Evolutionary conservation across 2,113 vertebrate genomes (phyloP), one percentile per base, ranked within the genome.

Genomic region (Epinephelus cyanopodus): DNA sequence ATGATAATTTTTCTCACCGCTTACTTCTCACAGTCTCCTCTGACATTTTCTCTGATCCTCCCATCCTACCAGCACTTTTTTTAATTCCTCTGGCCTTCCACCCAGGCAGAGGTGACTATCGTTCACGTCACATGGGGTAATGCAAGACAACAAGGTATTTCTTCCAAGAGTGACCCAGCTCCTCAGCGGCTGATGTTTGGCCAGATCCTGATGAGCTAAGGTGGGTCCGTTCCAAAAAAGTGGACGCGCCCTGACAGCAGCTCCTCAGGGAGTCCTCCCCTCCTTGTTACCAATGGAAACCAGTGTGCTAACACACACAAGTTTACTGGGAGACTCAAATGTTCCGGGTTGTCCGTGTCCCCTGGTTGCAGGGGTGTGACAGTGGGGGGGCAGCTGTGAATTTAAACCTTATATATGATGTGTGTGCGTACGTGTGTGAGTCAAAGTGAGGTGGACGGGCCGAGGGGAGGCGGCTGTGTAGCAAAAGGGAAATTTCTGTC

Each of bases 211-310:
- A 93, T 82, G 73, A 84, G 79, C 60, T 74, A 57, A 72, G 77
- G 80, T 71, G 77, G 84, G 69, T 73, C 74, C 15, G 74, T 89
- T 69, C 68, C 87, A 69, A 74, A 85, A 63, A 74, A 52, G 82
- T n/a, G 79, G 84, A 50, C 84, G 52, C 81, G 60, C 85, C 91
- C 90, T 80, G 87, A 90, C 85, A 80, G 74, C 79, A 61, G 23
- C 69, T 88, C 90, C 66, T 77, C 45, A 0, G 88, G 86, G 89
- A 89, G 58, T 78, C 75, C 77, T 56, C 73, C 48, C 84, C 73
- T 60, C 54, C 50, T 33, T 80, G 84, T 93, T 92, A 83, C 87
- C 87, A 83, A 74, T 91, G 87, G 92, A 93, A 94, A 95, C 93
- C 56, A 61, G 52, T 52, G 62, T 81, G 66, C 82, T 77, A 82